Evolutionary conservation across 2,888 invertebrate species (phyloP), one percentile per base, ranked within the genome.

Genomic region (Callyntrura sp.): DNA sequence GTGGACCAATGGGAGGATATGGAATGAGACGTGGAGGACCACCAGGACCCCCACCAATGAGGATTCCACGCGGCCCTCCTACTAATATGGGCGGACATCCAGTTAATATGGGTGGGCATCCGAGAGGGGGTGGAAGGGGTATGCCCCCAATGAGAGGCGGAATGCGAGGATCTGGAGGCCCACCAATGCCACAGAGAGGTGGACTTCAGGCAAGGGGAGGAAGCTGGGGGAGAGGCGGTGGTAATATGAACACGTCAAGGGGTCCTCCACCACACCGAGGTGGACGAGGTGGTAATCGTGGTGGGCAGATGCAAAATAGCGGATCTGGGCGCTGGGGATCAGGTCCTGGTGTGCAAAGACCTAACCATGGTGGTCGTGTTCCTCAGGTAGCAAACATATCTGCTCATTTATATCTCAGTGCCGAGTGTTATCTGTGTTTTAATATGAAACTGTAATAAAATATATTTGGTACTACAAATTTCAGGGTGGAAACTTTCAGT

Each of bases 11-110:
- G 88, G 90, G 91, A 5, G 91, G 92, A 20, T 91, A 85, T 20
- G 91, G 90, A n/a, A 90, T 90, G 84, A 84, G 92, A 79, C 81
- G 93, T 48, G 91, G 91, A 28, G 92, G 92, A 12, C 91, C 90
- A 20, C 90, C 91, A 28, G 88, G 88, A 20, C 90, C 90, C 9
- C 90, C 85, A 14, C 81, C 84, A 57, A 90, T 90, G 90, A 86
- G 90, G 28, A 90, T 88, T 43, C 91, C 91, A 6, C 81, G 93
- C 55, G 93, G 93, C 51, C 91, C 91, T 2, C 90, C 91, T 17
- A 85, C 90, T 28, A 91, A 90, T 68, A 91, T 86, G 90, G 91
- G 35, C 6, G 35, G 35, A 35, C 35, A 35, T 35, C 90, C 91
- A 23, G 87, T 90, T 20, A 91, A 90, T 68, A 91, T 86, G 90